Percentiles rank a stretch among this genome's conserved stretches.
These are phyloP conservation scores for Proteles cristata DNA, from an alignment of 2,113 vertebrate species.

Conservation along the genomic window DNA sequence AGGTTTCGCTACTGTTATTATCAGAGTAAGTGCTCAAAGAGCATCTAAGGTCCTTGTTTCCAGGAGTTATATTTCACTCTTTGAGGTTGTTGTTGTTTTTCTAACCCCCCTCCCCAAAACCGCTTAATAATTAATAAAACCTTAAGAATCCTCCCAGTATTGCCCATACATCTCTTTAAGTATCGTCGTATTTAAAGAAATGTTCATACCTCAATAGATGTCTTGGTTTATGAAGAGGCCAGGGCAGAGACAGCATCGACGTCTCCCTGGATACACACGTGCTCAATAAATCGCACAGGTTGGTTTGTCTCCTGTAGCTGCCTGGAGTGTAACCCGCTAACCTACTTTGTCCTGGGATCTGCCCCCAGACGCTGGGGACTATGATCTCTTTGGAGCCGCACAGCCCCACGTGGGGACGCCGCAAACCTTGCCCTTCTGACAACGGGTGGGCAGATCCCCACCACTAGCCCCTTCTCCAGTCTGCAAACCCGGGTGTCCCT, in stretches of 20 bases:
- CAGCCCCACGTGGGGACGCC: rapidly evolving
- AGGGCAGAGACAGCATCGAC: not conserved
- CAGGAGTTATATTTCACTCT: not conserved
- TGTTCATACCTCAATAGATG: not conserved
- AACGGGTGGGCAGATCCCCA: rapidly evolving
- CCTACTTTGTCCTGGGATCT: not conserved
- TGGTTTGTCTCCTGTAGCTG: not conserved
- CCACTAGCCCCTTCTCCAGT: not conserved
- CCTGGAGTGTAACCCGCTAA: too few relatives aligned
- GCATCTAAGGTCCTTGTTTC: not conserved
- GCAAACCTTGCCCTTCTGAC: not conserved
- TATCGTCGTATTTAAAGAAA: not conserved
- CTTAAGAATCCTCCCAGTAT: too few relatives aligned
- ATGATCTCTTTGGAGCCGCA: not conserved
- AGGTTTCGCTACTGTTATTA: not conserved
- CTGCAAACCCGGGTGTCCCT: not conserved
- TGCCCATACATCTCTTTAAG: not conserved
- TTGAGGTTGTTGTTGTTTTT: not conserved
- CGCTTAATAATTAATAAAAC: not conserved
- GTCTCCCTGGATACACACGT: not conserved
- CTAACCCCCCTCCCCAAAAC: not conserved
- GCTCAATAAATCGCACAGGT: not conserved
- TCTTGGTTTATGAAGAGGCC: not conserved
- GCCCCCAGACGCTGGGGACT: not conserved
- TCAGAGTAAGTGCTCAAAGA: not conserved